Base-by-base conservation (phyloP, 2,797 vertebrate species). In the Alcedo quadribrachys region DNA sequence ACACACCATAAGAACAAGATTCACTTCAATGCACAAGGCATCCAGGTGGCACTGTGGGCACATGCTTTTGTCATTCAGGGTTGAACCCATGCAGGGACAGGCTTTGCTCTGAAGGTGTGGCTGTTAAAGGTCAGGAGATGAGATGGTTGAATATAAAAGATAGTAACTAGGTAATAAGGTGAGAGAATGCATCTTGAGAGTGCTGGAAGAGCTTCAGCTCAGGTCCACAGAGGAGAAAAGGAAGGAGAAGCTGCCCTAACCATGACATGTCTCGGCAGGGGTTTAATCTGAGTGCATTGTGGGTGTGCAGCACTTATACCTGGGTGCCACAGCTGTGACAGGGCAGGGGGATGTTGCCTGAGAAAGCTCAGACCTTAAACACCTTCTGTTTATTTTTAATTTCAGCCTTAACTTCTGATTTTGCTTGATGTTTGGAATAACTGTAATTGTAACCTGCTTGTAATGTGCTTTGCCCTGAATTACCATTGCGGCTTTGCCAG, bases 321-420 rank as follows among this genome's bases (percentile, higher is more conserved):
- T 42, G 76, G 45, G 9, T 1, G 2, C 73, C 1, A 0, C 45
- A 30, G 53, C 46, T 83, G 46, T 12, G 4, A 63, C 24, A 51
- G 84, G 58, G 77, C 33, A n/a, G 53, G 53, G 51, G 50, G 53
- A 79, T 33, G 48, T 78, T 15, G 14, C 55, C 53, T 51, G 81
- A 79, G 57, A 84, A 86, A 82, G 53, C 45, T 91, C 74, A 88
- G 71, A 86, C 65, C 68, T 91, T 84, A 83, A 70, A 40, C 28
- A 67, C 69, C 40, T 90, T 68, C 73, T 1, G 8, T 61, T 84
- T 81, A 22, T 88, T 81, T 88, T 94, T 87, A 13, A 87, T 95
- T 96, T 94, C 89, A 91, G 85, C 94, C 91, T 92, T 95, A 91
- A 87, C 62, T 88, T 91, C 74, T 82, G 77, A 55, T 90, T 93